Percentiles rank a stretch among this genome's conserved stretches.
Evolutionary conservation across 2,113 vertebrate genomes (phyloP).

Genomic region (Indicator maculatus): DNA sequence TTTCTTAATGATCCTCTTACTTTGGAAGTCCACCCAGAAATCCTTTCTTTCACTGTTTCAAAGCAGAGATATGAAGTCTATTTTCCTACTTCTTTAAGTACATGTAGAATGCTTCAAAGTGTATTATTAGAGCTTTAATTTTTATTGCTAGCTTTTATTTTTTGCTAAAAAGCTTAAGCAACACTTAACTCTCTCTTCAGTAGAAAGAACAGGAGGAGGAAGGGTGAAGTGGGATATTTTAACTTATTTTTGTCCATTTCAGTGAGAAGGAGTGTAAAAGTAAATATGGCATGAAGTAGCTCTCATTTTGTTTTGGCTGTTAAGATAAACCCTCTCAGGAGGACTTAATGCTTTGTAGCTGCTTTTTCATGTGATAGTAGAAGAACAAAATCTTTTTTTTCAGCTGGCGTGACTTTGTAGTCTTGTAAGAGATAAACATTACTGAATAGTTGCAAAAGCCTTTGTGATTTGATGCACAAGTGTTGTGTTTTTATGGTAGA

Average conservation of each 20-base stretch:
- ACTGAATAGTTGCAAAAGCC: neutral
- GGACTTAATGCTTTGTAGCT: neutral
- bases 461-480: neutral
- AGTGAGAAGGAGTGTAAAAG: neutral
- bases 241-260: constrained; percentile 16
- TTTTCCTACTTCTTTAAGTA: neutral
- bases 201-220: neutral
- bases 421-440: neutral
- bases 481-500: neutral
- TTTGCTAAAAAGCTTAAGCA: neutral
- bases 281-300: neutral
- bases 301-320: neutral
- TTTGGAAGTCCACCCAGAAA: neutral
- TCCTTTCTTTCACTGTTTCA: neutral
- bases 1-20: neutral
- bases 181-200: neutral
- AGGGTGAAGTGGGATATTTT: neutral
- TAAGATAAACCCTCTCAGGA: neutral
- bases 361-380: neutral
- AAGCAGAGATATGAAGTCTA: neutral
- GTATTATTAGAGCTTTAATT: neutral
- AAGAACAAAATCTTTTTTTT: neutral
- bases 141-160: neutral
- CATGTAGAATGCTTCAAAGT: neutral
- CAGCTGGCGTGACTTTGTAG: neutral